Base-by-base conservation (phyloP, 2,888 invertebrate genomes). In the Chelonus formosanus region DNA sequence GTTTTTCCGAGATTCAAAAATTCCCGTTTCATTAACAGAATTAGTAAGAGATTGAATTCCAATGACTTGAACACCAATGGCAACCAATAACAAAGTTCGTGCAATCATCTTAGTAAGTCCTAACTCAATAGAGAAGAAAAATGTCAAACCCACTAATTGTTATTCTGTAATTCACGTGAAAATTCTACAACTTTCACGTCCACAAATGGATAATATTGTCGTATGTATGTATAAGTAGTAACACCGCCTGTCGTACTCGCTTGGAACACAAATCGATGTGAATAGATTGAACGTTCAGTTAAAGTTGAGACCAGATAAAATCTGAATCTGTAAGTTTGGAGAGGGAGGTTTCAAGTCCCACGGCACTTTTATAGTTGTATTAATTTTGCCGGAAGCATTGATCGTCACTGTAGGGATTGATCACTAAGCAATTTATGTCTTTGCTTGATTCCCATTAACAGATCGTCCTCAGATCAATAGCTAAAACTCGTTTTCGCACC, bases 261-360 rank as follows among this genome's bases (percentile, higher is more conserved):
- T 31, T 62, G 62, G 45, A 56, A 53, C 52, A 53, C 58, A 65
- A 65, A 65, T 54, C 64, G 53, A 65, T 65, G 63, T 47, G 54
- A 65, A 65, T 58, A 59, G 55, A 35, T 63, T 6, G 55, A 7
- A 10, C 48, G 52, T n/a, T 40, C 40, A 8, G 44, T 31, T 6
- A 40, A n/a, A 35, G 52, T 45, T 7, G 47, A 32, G 35, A 54
- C 45, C 48, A 35, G 56, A 63, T 55, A 45, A 58, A 58, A 65
- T 58, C 53, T 36, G 36, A 35, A 8, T 56, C 48, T 63, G 54
- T 55, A 3, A 44, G 5, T 7, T n/a, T 34, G 52, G 35, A 50
- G 40, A 35, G 58, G 53, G 58, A 65, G 54, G 45, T 6, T 20
- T 44, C 53, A 34, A 44, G 57, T 59, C 63, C 63, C 54, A 53